A percentile compares a stretch with the other conserved stretches of the same genome.
Evolutionary conservation across 1,140 invertebrate genomes (phyloP).

Genomic region (Proales similis): DNA sequence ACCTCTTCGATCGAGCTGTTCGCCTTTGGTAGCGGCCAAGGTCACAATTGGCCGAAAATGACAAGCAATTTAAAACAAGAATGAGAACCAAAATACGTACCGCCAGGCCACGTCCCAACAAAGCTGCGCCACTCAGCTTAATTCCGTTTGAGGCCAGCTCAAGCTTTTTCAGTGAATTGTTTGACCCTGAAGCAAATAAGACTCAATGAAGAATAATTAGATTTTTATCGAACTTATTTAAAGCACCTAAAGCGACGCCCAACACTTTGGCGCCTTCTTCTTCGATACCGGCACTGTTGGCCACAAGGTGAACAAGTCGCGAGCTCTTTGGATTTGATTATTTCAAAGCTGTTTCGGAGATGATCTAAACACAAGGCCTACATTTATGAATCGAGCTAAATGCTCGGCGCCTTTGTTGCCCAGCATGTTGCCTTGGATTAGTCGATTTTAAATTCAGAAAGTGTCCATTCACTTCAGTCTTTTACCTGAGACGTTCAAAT

Average conservation of each 20-base stretch:
- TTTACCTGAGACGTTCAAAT: constrained; percentile 29
- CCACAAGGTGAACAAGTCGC: constrained; percentile 5
- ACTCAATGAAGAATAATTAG: neutral
- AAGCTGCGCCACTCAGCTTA: constrained; percentile 6
- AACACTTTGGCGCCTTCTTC: constrained; percentile 24
- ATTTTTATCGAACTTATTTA: constrained; percentile 1
- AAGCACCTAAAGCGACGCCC: constrained; percentile 16
- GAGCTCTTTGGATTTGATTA: neutral
- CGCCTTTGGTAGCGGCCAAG: too few species aligned
- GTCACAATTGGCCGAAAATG: too few species aligned
- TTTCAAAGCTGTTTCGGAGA: neutral
- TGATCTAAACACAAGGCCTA: constrained; percentile 12
- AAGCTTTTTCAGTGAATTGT: constrained; percentile 13
- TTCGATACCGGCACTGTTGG: constrained; percentile 16
- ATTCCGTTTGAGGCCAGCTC: constrained; percentile 26
- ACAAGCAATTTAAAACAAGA: constrained; percentile 1
- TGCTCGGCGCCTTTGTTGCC: constrained; percentile 27
- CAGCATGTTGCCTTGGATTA: constrained; percentile 4
- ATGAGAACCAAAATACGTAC: neutral
- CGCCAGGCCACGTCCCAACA: constrained; percentile 13
- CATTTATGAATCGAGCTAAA: constrained; percentile 3
- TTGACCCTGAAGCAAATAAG: constrained; percentile 28
- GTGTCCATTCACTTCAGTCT: too few species aligned
- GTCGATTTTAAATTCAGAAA: too few species aligned
- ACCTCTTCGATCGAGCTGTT: constrained; percentile 25